Evolutionary conservation across 2,888 invertebrate species (phyloP).

Genomic region (Sphaerophoria rueppellii): DNA sequence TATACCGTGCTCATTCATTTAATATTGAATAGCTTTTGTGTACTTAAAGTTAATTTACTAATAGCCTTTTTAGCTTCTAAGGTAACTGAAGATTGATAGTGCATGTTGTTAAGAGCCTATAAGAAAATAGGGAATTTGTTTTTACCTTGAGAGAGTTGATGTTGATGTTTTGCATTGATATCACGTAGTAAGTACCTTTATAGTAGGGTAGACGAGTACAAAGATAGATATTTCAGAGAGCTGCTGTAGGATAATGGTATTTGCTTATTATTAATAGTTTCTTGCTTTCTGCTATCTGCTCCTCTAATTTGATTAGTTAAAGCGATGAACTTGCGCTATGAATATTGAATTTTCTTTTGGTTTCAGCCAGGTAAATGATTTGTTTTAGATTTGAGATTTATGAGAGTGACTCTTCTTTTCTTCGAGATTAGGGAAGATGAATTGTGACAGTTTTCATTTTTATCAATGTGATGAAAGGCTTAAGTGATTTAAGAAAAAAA

Average conservation of each 20-base stretch:
- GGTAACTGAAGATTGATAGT: conserved; percentile 26
- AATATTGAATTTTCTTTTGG: neutral
- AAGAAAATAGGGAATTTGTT: conserved; percentile 17
- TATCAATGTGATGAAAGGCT: no score
- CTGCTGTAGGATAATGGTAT: conserved; percentile 5
- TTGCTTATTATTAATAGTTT: conserved; percentile 20
- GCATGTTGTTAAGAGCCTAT: conserved; percentile 7
- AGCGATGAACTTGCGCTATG: neutral
- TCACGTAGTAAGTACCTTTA: conserved; percentile 12
- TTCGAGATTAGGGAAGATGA: neutral
- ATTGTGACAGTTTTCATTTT: no score
- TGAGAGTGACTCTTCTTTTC: neutral
- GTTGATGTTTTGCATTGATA: conserved; percentile 17
- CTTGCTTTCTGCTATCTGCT: neutral
- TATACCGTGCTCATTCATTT: conserved; percentile 10
- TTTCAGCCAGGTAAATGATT: no score
- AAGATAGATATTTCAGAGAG: neutral
- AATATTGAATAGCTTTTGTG: conserved; percentile 39
- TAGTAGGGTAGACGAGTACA: no score
- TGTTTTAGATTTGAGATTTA: neutral
- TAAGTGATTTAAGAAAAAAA: no score
- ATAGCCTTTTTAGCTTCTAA: conserved; percentile 24
- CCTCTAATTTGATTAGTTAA: conserved; percentile 4
- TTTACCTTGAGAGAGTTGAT: conserved; percentile 14
- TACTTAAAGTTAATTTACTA: conserved; percentile 29